Evolutionary conservation across 2,797 vertebrate genomes (phyloP).

Genomic region (Sarcophilus harrisii): DNA sequence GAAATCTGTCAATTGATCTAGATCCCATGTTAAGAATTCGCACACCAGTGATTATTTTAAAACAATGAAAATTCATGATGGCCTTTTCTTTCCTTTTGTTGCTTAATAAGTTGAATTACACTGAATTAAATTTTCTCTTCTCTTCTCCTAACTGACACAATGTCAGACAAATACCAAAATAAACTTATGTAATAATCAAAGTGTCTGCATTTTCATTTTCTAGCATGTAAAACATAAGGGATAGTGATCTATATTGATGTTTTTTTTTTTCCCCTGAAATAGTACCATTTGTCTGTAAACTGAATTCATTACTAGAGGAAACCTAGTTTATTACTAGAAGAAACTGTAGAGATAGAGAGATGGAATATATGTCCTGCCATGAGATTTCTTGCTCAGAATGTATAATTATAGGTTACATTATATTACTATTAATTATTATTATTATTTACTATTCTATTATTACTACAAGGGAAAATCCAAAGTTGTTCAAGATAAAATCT

Average conservation of each 20-base stretch:
- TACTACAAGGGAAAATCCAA: neutral
- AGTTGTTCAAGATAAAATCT: neutral
- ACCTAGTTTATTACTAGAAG: neutral
- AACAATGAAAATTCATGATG: neutral
- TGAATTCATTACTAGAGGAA: neutral
- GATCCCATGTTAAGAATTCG: neutral
- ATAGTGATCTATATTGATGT: no score
- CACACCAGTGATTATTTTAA: neutral
- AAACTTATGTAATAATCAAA: neutral
- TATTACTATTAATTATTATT: neutral
- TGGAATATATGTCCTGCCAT: neutral
- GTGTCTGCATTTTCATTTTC: neutral
- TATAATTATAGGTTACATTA: neutral
- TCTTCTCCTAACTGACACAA: neutral
- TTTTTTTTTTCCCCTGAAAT: neutral
- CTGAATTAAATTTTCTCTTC: neutral
- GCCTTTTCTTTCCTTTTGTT: neutral
- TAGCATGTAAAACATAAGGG: neutral
- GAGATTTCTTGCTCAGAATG: neutral
- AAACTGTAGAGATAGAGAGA: neutral
- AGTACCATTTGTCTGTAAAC: no score
- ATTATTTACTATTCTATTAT: no score
- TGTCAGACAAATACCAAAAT: neutral
- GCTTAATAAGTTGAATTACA: neutral
- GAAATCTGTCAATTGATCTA: neutral